Percentiles rank a stretch among this genome's conserved stretches.
phyloP scores from a whole-genome alignment of 2,888 invertebrate genomes.

The Eupithecia dodoneata region DNA sequence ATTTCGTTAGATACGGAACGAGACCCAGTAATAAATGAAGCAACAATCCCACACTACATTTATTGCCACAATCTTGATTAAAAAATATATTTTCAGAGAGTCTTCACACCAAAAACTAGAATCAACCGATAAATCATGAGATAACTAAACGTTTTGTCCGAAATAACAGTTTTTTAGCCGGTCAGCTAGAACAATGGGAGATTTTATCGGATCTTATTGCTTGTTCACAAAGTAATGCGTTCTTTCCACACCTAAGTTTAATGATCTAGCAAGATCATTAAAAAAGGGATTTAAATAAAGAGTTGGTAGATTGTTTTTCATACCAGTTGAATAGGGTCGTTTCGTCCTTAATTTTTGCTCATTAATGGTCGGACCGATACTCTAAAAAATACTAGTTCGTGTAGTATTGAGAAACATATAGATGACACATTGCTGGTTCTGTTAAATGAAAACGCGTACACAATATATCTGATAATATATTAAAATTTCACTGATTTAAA shows the following conservation, averaged over 20 bases:
- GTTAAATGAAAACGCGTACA: no score
- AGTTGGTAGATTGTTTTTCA: neutral
- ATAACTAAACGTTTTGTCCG: constrained; percentile 32
- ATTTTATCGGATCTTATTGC: constrained; percentile 24
- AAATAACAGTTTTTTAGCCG: constrained; percentile 24
- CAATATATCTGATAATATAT: no score
- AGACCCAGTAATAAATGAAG: neutral
- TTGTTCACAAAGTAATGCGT: constrained; percentile 21
- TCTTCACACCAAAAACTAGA: constrained; percentile 17
- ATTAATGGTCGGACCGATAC: no score
- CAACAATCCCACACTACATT: neutral
- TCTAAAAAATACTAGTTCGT: no score
- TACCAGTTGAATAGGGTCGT: neutral
- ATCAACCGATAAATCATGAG: constrained; percentile 22
- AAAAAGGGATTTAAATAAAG: neutral
- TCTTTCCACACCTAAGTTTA: constrained; percentile 16
- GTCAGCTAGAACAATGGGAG: constrained; percentile 24
- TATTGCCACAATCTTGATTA: neutral
- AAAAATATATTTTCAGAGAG: neutral
- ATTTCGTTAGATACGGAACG: neutral
- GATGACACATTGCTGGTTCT: no score
- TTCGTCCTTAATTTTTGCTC: no score
- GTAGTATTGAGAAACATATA: no score
- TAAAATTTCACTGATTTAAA: no score
- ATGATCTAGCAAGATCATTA: neutral